Evolutionary conservation across 1,140 invertebrate genomes (phyloP).

Genomic region (Cotesia glomerata): DNA sequence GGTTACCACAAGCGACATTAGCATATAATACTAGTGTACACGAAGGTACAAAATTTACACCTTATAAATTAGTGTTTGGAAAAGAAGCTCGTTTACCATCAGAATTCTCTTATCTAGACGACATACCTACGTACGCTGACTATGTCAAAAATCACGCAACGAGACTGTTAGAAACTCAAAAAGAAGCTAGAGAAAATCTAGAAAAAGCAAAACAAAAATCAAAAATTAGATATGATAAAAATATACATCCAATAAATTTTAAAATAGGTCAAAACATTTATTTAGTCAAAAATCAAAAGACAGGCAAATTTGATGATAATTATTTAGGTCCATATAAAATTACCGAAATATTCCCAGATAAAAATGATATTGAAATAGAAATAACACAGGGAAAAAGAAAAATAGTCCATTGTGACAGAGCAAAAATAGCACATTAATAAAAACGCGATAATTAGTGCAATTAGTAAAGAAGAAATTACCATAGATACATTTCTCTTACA

Average conservation of each 20-base stretch:
- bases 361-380: slow-evolving; percentile 7
- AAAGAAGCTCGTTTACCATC: neutral
- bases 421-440: neutral
- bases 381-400: slow-evolving; percentile 6
- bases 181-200: slow-evolving; percentile 9
- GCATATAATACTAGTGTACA: slow-evolving; percentile 35
- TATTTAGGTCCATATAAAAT: slow-evolving; percentile 17
- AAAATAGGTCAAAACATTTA: neutral
- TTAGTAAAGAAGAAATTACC: no score
- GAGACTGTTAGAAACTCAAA: neutral
- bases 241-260: neutral
- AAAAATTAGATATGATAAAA: slow-evolving; percentile 17
- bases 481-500: neutral
- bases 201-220: slow-evolving; percentile 12
- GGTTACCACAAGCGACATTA: slow-evolving; percentile 37
- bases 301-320: neutral
- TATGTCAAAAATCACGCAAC: neutral
- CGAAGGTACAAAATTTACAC: slow-evolving; percentile 13
- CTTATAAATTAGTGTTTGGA: slow-evolving; percentile 21
- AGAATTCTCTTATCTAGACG: neutral
- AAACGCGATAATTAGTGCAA: neutral
- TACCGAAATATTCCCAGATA: slow-evolving; percentile 14
- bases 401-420: slow-evolving; percentile 3
- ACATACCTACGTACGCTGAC: neutral
- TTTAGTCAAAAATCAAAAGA: neutral